phyloP scores from a whole-genome alignment of 2,797 vertebrate species.

The Siniperca scherzeri region DNA sequence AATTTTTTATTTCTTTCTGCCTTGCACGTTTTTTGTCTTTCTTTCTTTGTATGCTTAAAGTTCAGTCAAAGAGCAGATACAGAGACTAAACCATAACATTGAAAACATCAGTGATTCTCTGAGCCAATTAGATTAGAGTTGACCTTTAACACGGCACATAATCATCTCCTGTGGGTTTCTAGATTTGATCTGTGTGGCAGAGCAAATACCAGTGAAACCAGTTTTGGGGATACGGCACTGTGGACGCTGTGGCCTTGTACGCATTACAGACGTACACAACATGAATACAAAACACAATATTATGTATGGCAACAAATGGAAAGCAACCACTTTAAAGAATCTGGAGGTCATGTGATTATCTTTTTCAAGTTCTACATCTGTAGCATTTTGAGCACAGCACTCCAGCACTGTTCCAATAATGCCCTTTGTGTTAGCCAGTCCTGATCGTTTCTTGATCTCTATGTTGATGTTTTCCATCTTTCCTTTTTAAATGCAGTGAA shows the following conservation, averaged over 20 bases:
- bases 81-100: not conserved
- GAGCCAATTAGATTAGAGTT: constrained; percentile 45
- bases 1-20: constrained; percentile 10
- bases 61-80: constrained; percentile 15
- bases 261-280: not conserved
- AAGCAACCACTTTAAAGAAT: not conserved
- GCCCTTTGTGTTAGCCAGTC: constrained; percentile 40
- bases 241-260: not conserved
- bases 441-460: constrained; percentile 46
- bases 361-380: constrained; percentile 26
- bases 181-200: constrained; percentile 16
- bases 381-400: constrained; percentile 22
- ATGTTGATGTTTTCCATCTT: constrained; percentile 51
- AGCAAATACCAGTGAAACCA: constrained; percentile 20
- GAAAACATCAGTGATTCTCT: constrained; percentile 30
- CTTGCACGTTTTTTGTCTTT: not conserved
- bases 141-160: constrained; percentile 42
- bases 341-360: constrained; percentile 18
- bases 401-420: constrained; percentile 31
- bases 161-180: constrained; percentile 23
- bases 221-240: not conserved
- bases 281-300: constrained; percentile 3
- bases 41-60: constrained; percentile 3
- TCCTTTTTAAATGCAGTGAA: constrained; percentile 53
- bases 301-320: constrained; percentile 12